Conservation (phyloP, 1,140 invertebrate species). For the Diachasma alloeum region DNA sequence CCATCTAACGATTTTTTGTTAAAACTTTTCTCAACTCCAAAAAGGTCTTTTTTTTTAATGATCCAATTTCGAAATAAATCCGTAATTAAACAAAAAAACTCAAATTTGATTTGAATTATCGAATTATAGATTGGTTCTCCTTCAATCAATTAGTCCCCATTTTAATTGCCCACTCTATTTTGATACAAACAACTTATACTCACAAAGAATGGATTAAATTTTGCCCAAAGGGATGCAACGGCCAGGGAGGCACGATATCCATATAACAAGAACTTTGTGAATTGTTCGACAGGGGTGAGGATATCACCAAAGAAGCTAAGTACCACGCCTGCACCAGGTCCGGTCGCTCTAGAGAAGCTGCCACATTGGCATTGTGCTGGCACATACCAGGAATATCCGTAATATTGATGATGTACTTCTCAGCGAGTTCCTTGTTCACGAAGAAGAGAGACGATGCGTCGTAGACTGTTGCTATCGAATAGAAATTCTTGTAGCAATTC, state of each 20-base stretch:
- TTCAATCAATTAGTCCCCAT: too few relatives aligned
- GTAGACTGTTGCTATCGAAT: conserved; percentile 79
- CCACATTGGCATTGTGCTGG: conserved; percentile 80
- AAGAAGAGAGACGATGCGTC: conserved; percentile 81
- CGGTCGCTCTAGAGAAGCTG: conserved; percentile 75
- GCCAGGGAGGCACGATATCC: conserved; percentile 77
- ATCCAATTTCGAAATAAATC: too few relatives aligned
- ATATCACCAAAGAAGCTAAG: conserved; percentile 76
- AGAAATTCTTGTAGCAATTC: conserved; percentile 60
- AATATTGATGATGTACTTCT: conserved; percentile 78
- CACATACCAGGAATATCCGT: conserved; percentile 75
- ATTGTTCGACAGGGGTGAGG: conserved; percentile 57
- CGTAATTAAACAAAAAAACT: too few relatives aligned
- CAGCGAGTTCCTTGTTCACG: conserved; percentile 80
- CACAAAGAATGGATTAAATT: conserved; percentile 85
- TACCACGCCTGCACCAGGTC: conserved; percentile 90
- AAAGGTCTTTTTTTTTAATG: too few relatives aligned
- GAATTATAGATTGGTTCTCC: too few relatives aligned
- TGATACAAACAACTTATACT: conserved; percentile 51
- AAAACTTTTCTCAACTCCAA: too few relatives aligned
- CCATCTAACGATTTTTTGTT: too few relatives aligned
- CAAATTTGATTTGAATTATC: too few relatives aligned
- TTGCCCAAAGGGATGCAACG: conserved; percentile 85
- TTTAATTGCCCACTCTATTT: too few relatives aligned
- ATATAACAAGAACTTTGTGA: conserved; percentile 49